phyloP scores from a whole-genome alignment of 2,797 vertebrate species.

The Myripristis murdjan region DNA sequence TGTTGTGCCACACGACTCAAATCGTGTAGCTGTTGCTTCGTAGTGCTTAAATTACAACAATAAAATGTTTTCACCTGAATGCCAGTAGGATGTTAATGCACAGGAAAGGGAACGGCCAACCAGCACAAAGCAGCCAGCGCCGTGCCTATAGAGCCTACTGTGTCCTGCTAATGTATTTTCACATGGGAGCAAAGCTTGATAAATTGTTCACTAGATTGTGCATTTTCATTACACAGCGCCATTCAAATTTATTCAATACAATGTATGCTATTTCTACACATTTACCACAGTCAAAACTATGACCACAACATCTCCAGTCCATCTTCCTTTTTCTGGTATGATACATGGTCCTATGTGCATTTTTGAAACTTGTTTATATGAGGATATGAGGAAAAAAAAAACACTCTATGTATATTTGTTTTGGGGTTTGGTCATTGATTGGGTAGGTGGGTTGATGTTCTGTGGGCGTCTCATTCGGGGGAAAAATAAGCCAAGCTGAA shows the following conservation, averaged over 20 bases:
- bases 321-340: not conserved
- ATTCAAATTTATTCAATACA: constrained; percentile 11
- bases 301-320: not conserved
- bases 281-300: not conserved
- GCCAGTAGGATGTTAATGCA: not conserved
- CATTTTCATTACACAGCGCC: constrained; percentile 15
- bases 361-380: not conserved
- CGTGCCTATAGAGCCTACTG: not conserved
- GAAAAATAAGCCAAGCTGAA: constrained; percentile 38
- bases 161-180: not conserved
- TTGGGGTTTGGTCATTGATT: constrained; percentile 4
- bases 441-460: constrained; percentile 28
- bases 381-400: constrained; percentile 5
- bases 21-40: not conserved
- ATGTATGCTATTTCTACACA: constrained; percentile 7
- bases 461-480: constrained; percentile 20
- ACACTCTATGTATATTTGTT: constrained; percentile 20
- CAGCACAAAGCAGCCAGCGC: not conserved
- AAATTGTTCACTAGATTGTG: not conserved
- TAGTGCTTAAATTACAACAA: constrained; percentile 15
- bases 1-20: too few relatives aligned
- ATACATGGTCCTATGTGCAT: constrained; percentile 1
- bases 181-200: not conserved
- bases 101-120: constrained; percentile 17
- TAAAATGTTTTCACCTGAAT: constrained; percentile 13